Evolutionary conservation across 2,113 vertebrate species (phyloP).

Genomic region (Cyanoderma ruficeps): DNA sequence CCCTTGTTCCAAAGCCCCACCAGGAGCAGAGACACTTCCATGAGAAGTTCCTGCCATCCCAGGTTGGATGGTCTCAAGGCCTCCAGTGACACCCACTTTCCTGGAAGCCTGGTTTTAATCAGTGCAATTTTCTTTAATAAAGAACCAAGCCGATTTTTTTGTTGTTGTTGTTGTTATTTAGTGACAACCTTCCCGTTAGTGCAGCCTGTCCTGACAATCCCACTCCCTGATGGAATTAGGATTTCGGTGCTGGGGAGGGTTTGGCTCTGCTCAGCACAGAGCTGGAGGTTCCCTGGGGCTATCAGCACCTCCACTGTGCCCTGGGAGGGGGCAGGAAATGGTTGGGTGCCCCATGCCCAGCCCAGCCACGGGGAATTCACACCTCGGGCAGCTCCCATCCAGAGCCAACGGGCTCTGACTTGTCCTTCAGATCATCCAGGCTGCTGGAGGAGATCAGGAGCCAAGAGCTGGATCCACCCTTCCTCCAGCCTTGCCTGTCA

Average conservation of each 20-base stretch:
- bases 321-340: background rate
- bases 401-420: background rate
- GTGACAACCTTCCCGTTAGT: accelerated
- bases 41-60: background rate
- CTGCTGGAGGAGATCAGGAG: background rate
- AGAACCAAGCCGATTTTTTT: background rate
- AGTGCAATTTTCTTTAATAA: background rate
- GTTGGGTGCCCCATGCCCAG: background rate
- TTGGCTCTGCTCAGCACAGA: background rate
- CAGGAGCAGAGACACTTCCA: background rate
- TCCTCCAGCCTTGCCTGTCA: background rate
- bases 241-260: background rate
- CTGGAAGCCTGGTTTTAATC: background rate
- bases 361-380: background rate
- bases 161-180: background rate
- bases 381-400: background rate
- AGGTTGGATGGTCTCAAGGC: background rate
- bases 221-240: accelerated
- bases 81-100: background rate
- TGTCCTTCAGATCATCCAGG: background rate
- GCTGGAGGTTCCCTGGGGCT: background rate
- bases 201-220: background rate
- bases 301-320: background rate
- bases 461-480: background rate
- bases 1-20: background rate